These are phyloP conservation scores for Trematomus loennbergii DNA, from an alignment of 2,113 vertebrate genomes.

Conservation along the genomic window DNA sequence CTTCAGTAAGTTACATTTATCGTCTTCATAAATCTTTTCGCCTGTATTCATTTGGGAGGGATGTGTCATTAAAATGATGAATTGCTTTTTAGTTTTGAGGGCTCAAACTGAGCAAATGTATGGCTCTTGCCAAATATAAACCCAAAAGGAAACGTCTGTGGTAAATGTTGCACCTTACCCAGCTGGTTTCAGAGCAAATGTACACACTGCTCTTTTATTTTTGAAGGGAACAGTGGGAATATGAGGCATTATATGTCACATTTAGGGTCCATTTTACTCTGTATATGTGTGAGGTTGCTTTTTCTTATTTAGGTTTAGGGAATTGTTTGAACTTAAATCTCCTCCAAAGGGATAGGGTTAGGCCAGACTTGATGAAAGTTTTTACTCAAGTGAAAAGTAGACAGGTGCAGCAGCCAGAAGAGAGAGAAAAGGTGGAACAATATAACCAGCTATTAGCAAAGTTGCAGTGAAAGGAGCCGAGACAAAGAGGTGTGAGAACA, in stretches of 20 bases:
- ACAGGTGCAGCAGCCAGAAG: slow-evolving; percentile 58
- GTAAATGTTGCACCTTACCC: slow-evolving; percentile 8
- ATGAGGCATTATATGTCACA: background rate
- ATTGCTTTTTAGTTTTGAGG: slow-evolving; percentile 8
- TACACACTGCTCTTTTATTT: slow-evolving; percentile 15
- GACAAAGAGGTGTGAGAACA: background rate
- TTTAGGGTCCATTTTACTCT: background rate
- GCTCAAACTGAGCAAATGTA: slow-evolving; percentile 11
- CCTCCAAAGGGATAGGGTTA: background rate
- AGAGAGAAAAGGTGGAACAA: slow-evolving; percentile 43
- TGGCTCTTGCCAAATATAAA: slow-evolving; percentile 16
- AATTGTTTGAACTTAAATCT: background rate
- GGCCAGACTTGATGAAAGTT: background rate
- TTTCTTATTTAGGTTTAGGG: background rate
- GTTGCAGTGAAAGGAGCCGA: slow-evolving; percentile 16
- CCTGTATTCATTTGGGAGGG: slow-evolving; percentile 4
- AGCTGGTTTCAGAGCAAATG: slow-evolving; percentile 8
- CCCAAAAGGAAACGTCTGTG: slow-evolving; percentile 16
- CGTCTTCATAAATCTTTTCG: slow-evolving; percentile 19
- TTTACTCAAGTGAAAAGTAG: slow-evolving; percentile 28
- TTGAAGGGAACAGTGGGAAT: slow-evolving; percentile 9
- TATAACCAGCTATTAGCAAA: slow-evolving; percentile 55
- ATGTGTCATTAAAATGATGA: slow-evolving; percentile 34
- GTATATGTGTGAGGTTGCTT: background rate
- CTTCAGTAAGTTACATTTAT: slow-evolving; percentile 7